Conservation (phyloP, 2,797 vertebrate species). For the Psittacula derbiana region DNA sequence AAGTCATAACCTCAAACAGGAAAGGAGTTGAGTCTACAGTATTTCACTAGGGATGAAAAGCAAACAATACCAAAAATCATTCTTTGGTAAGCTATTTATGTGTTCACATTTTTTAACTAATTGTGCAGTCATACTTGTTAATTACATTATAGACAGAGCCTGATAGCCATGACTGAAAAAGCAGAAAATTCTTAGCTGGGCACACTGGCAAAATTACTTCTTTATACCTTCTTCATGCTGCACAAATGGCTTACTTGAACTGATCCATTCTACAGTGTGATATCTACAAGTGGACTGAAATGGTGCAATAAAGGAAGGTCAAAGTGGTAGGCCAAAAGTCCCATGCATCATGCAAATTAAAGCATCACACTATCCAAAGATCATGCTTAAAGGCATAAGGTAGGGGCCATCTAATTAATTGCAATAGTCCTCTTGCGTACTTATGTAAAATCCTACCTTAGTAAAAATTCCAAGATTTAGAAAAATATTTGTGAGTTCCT, state of each 20-base stretch:
- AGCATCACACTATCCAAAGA: not conserved
- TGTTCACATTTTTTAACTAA: not conserved
- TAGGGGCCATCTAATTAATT: not conserved
- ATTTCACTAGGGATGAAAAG: not conserved
- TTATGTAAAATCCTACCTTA: not conserved
- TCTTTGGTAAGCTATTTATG: not conserved
- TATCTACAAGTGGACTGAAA: not conserved
- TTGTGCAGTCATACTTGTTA: not conserved
- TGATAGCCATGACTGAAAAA: not conserved
- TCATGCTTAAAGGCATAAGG: not conserved
- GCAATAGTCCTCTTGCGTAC: not conserved
- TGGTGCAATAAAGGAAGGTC: not conserved
- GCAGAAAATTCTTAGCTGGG: not conserved
- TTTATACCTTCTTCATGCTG: not conserved
- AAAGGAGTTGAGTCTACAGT: not conserved
- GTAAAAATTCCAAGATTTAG: not conserved
- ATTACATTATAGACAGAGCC: not conserved
- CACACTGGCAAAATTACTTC: not conserved
- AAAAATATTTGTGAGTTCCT: not conserved
- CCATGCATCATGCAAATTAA: not conserved
- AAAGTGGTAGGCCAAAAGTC: not conserved
- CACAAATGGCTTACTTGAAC: not conserved
- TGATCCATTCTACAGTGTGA: not conserved
- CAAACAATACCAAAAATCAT: not conserved
- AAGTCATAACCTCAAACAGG: not conserved